These are phyloP conservation scores for Asobara japonica DNA, from an alignment of 1,140 invertebrate species.

Conservation along the genomic window DNA sequence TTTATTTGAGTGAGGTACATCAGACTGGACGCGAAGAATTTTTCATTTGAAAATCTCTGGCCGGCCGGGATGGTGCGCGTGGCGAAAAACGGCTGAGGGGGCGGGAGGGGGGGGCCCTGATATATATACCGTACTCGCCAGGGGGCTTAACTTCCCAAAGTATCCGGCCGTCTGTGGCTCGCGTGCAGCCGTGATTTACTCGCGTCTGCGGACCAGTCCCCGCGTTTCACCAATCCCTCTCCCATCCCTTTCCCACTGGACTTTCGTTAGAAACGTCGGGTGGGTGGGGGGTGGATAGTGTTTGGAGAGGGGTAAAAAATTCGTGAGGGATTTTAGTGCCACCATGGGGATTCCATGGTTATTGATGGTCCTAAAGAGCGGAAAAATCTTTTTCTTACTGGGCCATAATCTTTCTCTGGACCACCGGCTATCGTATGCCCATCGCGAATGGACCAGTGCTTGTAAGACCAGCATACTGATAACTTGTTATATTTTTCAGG, in stretches of 20 bases:
- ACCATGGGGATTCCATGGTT: slow-evolving; percentile 12
- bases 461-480: slow-evolving; percentile 8
- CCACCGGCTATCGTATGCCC: not conserved
- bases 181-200: slow-evolving; percentile 58
- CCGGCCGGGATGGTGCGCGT: not conserved
- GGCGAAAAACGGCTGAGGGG: slow-evolving; percentile 7
- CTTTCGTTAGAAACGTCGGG: not conserved
- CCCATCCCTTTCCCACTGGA: not conserved
- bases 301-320: not conserved
- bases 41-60: not conserved
- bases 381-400: slow-evolving; percentile 14
- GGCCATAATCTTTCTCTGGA: not conserved
- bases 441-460: not conserved
- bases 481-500: not conserved
- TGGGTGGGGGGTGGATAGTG: too few relatives aligned
- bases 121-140: slow-evolving; percentile 19
- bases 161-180: slow-evolving; percentile 46
- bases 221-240: not conserved
- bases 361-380: not conserved
- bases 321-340: slow-evolving; percentile 5
- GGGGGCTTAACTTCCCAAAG: slow-evolving; percentile 51
- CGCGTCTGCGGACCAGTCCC: slow-evolving; percentile 33
- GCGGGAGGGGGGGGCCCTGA: not conserved
- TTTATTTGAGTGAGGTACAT: slow-evolving; percentile 7
- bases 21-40: not conserved